Base-by-base conservation (phyloP, 1,140 invertebrate species). In the Drosophila sucinea region DNA sequence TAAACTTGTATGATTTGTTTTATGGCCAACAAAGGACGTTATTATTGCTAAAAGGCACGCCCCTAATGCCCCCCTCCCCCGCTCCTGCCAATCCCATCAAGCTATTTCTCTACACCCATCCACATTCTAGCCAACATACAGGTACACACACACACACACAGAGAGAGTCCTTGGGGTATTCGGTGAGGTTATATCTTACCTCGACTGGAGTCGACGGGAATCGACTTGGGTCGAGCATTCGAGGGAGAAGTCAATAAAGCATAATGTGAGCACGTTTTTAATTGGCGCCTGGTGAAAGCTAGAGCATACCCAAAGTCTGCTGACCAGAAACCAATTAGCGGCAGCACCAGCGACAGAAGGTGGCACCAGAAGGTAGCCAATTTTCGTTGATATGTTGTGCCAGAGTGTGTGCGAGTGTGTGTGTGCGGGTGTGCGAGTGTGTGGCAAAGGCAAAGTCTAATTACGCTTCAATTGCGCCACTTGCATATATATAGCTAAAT, bases 401-500 rank as follows among this genome's bases (percentile, higher is more conserved):
- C 17, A 17, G 17, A 17, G 17, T 17, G 17, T 17, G n/a, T n/a
- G n/a, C n/a, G n/a, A 11, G 35, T 38, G 35, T 38, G 1, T 38
- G 32, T 54, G 47, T 25, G 27, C 33, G 33, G 17, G 27, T 60
- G 33, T 35, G 55, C 32, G 58, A 10, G 55, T 60, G 76, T 41
- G 70, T 75, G 79, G 83, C 65, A 89, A 60, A 80, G 85, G 61
- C 80, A 83, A 82, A 73, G 73, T 90, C 90, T 91, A 91, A 91
- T 91, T 91, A 91, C 85, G 87, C 84, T 90, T 85, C 84, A 91
- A 90, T 91, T 87, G 82, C 90, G 85, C 79, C 74, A 87, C 83
- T 86, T 90, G 90, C 90, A 91, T 91, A 91, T 90, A 91, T 82
- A 91, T 90, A 83, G 90, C 56, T 73, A 86, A 91, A 91, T 91